Conservation (phyloP, 1,140 invertebrate species). For the Babylonia areolata region DNA sequence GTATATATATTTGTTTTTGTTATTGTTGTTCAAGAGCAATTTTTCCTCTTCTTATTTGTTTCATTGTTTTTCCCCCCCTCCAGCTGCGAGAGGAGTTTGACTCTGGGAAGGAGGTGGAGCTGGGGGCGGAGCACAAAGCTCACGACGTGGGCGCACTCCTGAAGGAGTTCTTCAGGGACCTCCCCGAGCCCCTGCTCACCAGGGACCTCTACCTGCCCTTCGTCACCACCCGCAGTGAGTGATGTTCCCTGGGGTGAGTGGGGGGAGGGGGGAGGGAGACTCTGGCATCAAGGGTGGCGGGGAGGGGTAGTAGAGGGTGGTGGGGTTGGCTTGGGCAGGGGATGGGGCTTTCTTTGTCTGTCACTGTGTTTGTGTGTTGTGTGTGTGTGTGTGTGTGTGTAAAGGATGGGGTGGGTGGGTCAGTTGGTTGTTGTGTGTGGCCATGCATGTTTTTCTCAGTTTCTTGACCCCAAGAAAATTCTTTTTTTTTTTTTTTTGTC, state of each 20-base stretch:
- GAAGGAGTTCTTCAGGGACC: constrained; percentile 94
- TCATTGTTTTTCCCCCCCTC: background rate
- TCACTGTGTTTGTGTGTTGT: background rate
- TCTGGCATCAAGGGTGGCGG: too few species aligned
- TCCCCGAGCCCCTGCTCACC: constrained; percentile 94
- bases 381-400: constrained; percentile 10
- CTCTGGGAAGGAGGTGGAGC: constrained; percentile 84
- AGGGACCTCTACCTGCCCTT: constrained; percentile 92
- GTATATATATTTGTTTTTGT: too few species aligned
- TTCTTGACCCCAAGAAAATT: background rate
- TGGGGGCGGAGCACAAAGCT: constrained; percentile 89
- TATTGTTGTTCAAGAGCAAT: background rate
- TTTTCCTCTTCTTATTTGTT: background rate
- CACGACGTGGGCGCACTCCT: constrained; percentile 94
- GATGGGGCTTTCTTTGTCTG: too few species aligned
- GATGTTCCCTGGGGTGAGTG: too few species aligned
- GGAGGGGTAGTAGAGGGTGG: too few species aligned
- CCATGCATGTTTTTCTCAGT: background rate
- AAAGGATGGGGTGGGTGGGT: too few species aligned
- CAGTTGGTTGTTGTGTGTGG: background rate
- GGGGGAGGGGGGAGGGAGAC: background rate
- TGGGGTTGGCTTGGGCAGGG: too few species aligned
- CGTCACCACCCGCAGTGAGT: constrained; percentile 91
- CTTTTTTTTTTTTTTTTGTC: background rate
- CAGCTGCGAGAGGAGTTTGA: constrained; percentile 94